Evolutionary conservation across 2,797 vertebrate genomes (phyloP).

Genomic region (Myiotriccus ornatus): DNA sequence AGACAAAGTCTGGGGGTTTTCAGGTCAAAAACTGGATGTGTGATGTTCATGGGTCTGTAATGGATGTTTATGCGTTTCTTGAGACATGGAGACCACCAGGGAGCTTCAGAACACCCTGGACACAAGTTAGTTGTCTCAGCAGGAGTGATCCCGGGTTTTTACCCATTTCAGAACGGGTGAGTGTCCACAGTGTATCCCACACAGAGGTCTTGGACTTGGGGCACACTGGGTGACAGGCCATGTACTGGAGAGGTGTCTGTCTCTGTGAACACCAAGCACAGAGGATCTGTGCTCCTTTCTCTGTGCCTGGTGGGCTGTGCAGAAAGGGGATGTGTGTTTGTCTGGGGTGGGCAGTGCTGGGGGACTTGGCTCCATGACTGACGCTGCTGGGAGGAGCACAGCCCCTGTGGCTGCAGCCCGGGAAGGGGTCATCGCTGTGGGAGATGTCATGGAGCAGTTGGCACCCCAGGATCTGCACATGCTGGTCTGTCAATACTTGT

Average conservation of each 20-base stretch:
- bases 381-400: not conserved
- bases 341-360: not conserved
- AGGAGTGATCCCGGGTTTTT: not conserved
- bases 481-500: not conserved
- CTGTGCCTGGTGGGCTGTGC: not conserved
- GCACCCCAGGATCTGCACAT: not conserved
- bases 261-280: not conserved
- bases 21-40: not conserved
- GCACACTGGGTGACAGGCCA: rapidly evolving
- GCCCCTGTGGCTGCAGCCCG: rapidly evolving
- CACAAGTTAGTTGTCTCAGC: not conserved
- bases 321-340: not conserved
- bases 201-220: rapidly evolving
- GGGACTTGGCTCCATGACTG: not conserved
- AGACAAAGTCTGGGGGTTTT: rapidly evolving
- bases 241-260: not conserved
- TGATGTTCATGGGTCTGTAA: rapidly evolving
- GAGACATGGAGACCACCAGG: not conserved
- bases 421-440: not conserved
- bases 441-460: not conserved
- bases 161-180: not conserved
- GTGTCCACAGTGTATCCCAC: not conserved
- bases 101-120: not conserved
- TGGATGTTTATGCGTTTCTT: not conserved
- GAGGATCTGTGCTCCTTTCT: not conserved